These are phyloP conservation scores for Neuroterus valhalla DNA, from an alignment of 1,140 invertebrate species.

Conservation along the genomic window DNA sequence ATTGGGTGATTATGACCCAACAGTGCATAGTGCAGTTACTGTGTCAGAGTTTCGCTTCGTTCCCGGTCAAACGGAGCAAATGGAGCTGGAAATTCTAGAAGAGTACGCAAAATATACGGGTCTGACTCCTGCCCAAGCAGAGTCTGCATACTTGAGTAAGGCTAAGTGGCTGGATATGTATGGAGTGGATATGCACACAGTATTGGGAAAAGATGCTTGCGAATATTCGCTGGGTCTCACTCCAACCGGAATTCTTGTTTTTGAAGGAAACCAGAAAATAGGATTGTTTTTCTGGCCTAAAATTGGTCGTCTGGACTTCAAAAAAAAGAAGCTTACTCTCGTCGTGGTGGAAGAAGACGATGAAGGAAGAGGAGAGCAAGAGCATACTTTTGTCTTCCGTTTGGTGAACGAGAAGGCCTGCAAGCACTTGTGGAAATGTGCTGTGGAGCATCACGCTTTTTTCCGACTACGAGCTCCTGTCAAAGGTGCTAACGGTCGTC, in stretches of 20 bases:
- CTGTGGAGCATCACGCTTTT: slow-evolving; percentile 99
- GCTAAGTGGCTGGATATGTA: slow-evolving; percentile 98
- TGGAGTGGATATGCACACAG: slow-evolving; percentile 96
- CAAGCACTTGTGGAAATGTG: slow-evolving; percentile 99
- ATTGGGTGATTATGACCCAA: slow-evolving; percentile 96
- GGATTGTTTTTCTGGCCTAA: slow-evolving; percentile 99
- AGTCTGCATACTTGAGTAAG: slow-evolving; percentile 93
- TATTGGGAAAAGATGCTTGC: slow-evolving; percentile 95
- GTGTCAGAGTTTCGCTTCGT: slow-evolving; percentile 98
- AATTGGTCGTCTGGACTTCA: slow-evolving; percentile 95
- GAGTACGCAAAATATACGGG: slow-evolving; percentile 91
- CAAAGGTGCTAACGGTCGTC: slow-evolving; percentile 90
- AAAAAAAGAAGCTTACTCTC: slow-evolving; percentile 95
- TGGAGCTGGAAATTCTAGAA: slow-evolving; percentile 93
- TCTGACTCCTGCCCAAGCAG: slow-evolving; percentile 91
- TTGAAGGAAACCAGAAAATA: slow-evolving; percentile 96
- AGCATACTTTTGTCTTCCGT: slow-evolving; percentile 89
- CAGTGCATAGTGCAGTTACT: slow-evolving; percentile 92
- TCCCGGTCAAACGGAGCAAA: slow-evolving; percentile 93
- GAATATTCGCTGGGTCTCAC: slow-evolving; percentile 98
- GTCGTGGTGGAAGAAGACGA: slow-evolving; percentile 98
- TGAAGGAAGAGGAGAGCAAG: slow-evolving; percentile 89
- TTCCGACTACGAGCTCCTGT: slow-evolving; percentile 94
- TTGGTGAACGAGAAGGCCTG: slow-evolving; percentile 97
- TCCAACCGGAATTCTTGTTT: slow-evolving; percentile 97